Evolutionary conservation across 2,888 invertebrate genomes (phyloP), one percentile per base, ranked within the genome.

Genomic region (Drosophila siamana): DNA sequence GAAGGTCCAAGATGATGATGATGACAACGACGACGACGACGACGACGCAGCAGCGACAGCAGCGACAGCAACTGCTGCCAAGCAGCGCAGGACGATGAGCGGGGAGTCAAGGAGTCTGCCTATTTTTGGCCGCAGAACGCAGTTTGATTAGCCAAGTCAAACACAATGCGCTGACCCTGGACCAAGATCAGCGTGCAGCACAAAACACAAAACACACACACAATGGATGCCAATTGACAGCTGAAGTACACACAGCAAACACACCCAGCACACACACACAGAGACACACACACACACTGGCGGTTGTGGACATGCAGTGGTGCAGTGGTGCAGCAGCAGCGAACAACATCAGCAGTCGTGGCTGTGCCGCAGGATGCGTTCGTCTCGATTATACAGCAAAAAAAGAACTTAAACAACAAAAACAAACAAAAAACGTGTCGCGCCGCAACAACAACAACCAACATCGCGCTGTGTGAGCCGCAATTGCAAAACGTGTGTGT

Each of bases 381-480:
- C 91, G 91, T 91, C 91, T 91, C 91, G 91, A 92, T 90, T 87
- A 91, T 91, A 90, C 91, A 91, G 90, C 87, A 70, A 70, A 60
- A 54, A 38, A 86, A 72, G 16, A 78, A 76, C 56, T 82, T 81
- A 56, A 75, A 69, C 59, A 81, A 62, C 56, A 78, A 70, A 61
- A 57, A 67, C 19, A 61, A 57, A 67, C 19, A 66, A 74, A 52
- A 52, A 68, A 68, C 65, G 78, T 78, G 64, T 69, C 68, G 70
- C 60, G 59, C 87, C 68, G 75, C 72, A 63, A 52, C 55, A 73
- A 78, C 69, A 81, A 69, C 76, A 80, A 61, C 80, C 60, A 51
- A 69, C 26, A 72, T 22, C 60, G 79, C 68, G 66, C 69, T 81
- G 74, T 68, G 69, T 44, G 36, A 1, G 36, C 15, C 36, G 15